Evolutionary conservation across 2,113 vertebrate species (phyloP), one percentile per base, ranked within the genome.

Genomic region (Limanda limanda): DNA sequence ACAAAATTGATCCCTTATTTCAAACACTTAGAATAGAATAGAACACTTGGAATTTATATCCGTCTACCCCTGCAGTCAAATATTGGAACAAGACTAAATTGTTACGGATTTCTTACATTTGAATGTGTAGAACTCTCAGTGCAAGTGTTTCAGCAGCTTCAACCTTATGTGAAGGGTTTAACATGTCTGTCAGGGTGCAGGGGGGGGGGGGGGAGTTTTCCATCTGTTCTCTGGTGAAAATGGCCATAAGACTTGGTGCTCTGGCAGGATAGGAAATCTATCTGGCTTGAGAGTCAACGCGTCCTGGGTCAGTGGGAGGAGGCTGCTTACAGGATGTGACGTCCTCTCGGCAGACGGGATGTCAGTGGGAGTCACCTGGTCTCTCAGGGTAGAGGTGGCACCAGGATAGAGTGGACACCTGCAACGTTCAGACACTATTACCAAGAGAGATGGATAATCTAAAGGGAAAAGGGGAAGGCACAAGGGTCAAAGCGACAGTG

Each of bases 301-400:
- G 58, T 81, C 64, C 71, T 40, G 57, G 54, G 70, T 84, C 68
- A 45, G 74, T 42, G 71, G 67, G 78, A 78, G 68, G 67, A 88
- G 74, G 76, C 65, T 23, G 67, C 56, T 71, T 68, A 66, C 52
- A 77, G 78, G 83, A 83, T 78, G 80, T 85, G 81, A 85, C 68
- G 42, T 82, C 24, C 54, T 71, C 45, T 70, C 54, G 63, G 70
- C 72, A 83, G 86, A 86, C 60, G 52, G 79, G 64, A 58, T 78
- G 81, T 64, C 72, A 74, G 79, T 78, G 76, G 82, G 80, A 76
- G 84, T 79, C 80, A 66, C 79, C 69, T 74, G 25, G 11, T 51
- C 66, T 75, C 70, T 55, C 58, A 21, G 23, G n/a, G 42, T 31
- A 52, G 70, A 81, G 63, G 67, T 72, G 63, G 71, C 76, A 59